Conservation (phyloP, 2,797 vertebrate species). For the Erithacus rubecula region DNA sequence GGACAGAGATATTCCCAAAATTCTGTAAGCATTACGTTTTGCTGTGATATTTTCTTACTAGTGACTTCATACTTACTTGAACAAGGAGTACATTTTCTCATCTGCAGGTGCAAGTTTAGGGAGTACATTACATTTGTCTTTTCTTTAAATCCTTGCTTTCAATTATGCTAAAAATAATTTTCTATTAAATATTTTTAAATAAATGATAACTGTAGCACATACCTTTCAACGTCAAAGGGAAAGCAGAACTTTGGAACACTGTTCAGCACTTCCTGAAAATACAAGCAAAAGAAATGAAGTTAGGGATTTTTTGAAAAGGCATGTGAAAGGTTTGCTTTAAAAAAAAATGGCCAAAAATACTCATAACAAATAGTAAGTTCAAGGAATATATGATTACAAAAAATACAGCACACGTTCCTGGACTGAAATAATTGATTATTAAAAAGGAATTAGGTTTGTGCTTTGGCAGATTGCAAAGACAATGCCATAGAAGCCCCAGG, state of each 20-base stretch:
- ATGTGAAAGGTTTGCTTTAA: not conserved
- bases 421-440: constrained; percentile 95
- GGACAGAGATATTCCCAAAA: not conserved
- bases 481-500: constrained; percentile 88
- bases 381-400: constrained; percentile 27
- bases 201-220: constrained; percentile 62
- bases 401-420: constrained; percentile 71
- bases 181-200: not conserved
- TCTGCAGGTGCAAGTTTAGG: not conserved
- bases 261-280: constrained; percentile 90
- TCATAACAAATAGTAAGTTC: not conserved
- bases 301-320: not conserved
- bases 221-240: constrained; percentile 97
- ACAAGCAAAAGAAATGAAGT: constrained; percentile 41
- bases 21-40: not conserved
- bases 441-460: constrained; percentile 83
- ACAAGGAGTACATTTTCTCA: not conserved
- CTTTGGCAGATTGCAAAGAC: constrained; percentile 94
- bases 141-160: not conserved
- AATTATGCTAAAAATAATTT: not conserved
- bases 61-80: not conserved
- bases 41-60: not conserved
- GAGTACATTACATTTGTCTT: not conserved
- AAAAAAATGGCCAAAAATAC: not conserved
- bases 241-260: constrained; percentile 98